phyloP scores from a whole-genome alignment of 2,888 invertebrate genomes.

The Hetaerina titia region DNA sequence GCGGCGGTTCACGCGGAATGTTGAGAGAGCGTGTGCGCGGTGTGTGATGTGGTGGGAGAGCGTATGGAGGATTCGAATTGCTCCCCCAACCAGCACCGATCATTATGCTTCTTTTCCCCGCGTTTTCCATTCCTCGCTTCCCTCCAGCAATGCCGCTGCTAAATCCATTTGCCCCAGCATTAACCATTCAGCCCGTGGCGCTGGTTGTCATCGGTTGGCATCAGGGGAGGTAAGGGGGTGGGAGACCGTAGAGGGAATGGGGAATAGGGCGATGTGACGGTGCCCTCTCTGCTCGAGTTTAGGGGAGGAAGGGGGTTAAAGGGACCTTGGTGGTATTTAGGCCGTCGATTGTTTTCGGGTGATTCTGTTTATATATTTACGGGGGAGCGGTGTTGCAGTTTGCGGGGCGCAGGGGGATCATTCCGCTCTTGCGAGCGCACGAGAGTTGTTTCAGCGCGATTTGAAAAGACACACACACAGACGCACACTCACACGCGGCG shows the following conservation, averaged over 20 bases:
- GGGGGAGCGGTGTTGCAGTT: background rate
- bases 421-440: background rate
- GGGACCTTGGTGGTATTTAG: background rate
- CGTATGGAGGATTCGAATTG: background rate
- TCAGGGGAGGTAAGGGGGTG: background rate
- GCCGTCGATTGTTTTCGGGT: conserved; percentile 20
- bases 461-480: background rate
- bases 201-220: background rate
- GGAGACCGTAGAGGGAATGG: background rate
- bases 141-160: background rate
- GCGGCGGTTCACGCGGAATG: too few species aligned
- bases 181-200: conserved; percentile 2
- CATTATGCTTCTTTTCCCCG: background rate
- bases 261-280: background rate
- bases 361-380: conserved; percentile 34
- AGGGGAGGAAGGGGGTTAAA: too few species aligned
- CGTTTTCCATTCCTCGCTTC: background rate
- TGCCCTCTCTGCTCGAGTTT: too few species aligned
- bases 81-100: background rate
- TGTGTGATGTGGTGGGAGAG: too few species aligned
- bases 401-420: background rate
- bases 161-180: background rate
- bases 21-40: too few species aligned
- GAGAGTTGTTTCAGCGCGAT: background rate
- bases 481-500: background rate